Percentiles rank a stretch among this genome's conserved stretches.
phyloP scores from a whole-genome alignment of 2,888 invertebrate genomes.

The Drosophila aldrichi region DNA sequence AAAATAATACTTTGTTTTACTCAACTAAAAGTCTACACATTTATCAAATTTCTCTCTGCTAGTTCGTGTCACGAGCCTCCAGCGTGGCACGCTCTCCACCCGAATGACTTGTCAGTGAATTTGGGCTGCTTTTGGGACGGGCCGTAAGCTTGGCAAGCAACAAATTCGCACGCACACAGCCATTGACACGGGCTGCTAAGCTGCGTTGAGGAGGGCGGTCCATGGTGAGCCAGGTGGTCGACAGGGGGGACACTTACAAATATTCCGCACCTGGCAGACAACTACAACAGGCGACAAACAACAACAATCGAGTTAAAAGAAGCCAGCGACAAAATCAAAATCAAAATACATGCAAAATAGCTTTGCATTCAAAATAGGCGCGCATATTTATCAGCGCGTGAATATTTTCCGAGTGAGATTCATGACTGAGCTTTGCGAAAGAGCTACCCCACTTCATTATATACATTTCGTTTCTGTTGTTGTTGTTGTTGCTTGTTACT shows the following conservation, averaged over 20 bases:
- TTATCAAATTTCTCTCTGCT: too few relatives aligned
- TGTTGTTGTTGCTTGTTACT: neutral
- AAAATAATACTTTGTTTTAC: neutral
- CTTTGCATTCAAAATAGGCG: slow-evolving; percentile 15
- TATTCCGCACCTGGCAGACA: slow-evolving; percentile 37
- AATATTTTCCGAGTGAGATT: slow-evolving; percentile 34
- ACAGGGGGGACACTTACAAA: slow-evolving; percentile 28
- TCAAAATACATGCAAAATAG: slow-evolving; percentile 65
- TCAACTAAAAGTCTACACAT: neutral
- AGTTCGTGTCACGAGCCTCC: neutral
- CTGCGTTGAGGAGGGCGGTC: slow-evolving; percentile 28
- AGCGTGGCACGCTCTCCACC: neutral
- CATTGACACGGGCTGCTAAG: slow-evolving; percentile 75
- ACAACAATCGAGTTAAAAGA: slow-evolving; percentile 23
- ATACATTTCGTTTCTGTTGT: neutral
- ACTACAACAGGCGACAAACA: slow-evolving; percentile 7
- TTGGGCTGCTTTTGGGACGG: slow-evolving; percentile 5
- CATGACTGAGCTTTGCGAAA: slow-evolving; percentile 9
- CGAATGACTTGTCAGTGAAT: slow-evolving; percentile 13
- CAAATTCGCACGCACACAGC: slow-evolving; percentile 71
- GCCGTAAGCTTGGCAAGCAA: slow-evolving; percentile 58
- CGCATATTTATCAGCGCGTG: slow-evolving; percentile 37
- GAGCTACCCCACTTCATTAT: slow-evolving; percentile 5
- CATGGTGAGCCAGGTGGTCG: slow-evolving; percentile 30
- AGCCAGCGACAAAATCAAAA: slow-evolving; percentile 55